phyloP scores from a whole-genome alignment of 1,140 invertebrate genomes.

The Euwallacea similis region DNA sequence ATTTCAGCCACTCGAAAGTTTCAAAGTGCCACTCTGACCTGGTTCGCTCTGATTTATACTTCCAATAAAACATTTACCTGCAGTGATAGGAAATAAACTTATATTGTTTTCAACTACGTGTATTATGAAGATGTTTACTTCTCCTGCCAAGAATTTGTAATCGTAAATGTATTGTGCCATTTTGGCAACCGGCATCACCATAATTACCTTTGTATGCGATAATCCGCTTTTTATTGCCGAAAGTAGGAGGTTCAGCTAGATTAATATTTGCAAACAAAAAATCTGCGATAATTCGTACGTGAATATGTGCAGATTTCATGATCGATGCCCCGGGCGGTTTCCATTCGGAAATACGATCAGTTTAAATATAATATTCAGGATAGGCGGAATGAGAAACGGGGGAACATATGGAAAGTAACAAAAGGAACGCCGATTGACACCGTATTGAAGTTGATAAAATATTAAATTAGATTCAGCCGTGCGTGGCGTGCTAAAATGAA shows the following conservation, averaged over 20 bases:
- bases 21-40: no score
- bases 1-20: no score
- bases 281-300: not conserved
- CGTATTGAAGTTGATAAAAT: slow-evolving; percentile 13
- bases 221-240: no score
- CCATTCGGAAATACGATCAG: slow-evolving; percentile 11
- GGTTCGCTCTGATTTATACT: no score
- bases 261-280: slow-evolving; percentile 1
- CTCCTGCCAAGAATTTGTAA: no score
- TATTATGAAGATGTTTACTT: no score
- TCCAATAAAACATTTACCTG: no score
- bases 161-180: no score
- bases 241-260: not conserved
- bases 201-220: no score
- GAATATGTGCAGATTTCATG: slow-evolving; percentile 1
- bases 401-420: slow-evolving; percentile 15
- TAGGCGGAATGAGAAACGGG: slow-evolving; percentile 3
- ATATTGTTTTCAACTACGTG: no score
- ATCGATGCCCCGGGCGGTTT: not conserved
- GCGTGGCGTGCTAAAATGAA: not conserved
- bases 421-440: slow-evolving; percentile 11
- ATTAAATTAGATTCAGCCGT: slow-evolving; percentile 10
- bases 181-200: no score
- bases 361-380: slow-evolving; percentile 10
- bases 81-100: no score